A percentile compares a stretch with the other conserved stretches of the same genome.
Conservation (phyloP, 2,113 vertebrate species). For the Trogon melanurus region DNA sequence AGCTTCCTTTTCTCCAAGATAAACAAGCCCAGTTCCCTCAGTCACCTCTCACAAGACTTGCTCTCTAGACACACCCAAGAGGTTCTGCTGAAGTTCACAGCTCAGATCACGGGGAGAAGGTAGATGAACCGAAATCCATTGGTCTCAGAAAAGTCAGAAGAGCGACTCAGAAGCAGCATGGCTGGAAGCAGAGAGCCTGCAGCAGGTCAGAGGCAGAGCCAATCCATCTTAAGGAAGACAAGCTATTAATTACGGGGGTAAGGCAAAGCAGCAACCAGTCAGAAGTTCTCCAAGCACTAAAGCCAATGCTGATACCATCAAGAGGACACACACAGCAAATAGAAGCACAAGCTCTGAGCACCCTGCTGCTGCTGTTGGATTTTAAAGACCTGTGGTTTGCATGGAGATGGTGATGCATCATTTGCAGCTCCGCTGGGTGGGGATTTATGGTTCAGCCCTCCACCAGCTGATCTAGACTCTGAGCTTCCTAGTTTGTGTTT, state of each 20-base stretch:
- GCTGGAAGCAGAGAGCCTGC: not conserved
- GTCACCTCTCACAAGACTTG: too few relatives aligned
- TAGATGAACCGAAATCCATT: not conserved
- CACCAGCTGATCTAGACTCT: not conserved
- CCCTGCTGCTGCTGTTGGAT: not conserved
- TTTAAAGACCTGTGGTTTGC: not conserved
- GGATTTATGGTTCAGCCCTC: not conserved
- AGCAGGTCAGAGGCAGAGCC: not conserved
- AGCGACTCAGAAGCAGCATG: not conserved
- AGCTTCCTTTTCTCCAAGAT: too few relatives aligned
- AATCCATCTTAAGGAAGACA: not conserved
- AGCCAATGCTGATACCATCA: not conserved
- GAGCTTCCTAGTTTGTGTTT: not conserved
- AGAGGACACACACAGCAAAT: not conserved
- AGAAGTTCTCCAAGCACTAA: not conserved
- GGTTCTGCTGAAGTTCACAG: not conserved
- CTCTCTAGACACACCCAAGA: too few relatives aligned
- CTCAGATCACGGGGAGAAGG: not conserved
- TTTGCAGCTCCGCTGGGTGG: not conserved
- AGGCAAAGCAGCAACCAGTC: not conserved
- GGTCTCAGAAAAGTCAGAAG: not conserved
- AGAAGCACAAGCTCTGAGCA: not conserved
- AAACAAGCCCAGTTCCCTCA: too few relatives aligned
- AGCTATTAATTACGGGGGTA: not conserved
- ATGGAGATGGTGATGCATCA: not conserved